These are phyloP conservation scores for Poecilia velifera DNA, from an alignment of 2,797 vertebrate species.

Conservation along the genomic window DNA sequence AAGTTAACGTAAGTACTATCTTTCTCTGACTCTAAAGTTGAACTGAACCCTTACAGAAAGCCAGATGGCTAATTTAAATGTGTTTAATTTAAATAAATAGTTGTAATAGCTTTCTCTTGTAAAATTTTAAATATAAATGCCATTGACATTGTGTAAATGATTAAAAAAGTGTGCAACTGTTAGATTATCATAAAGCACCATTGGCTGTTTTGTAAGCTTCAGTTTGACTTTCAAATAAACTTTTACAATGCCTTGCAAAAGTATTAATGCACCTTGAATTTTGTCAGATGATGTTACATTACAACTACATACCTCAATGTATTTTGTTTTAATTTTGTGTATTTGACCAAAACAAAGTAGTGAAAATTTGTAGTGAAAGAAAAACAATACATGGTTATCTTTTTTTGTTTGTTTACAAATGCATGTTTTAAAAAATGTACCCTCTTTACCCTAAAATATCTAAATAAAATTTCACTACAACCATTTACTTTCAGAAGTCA, in stretches of 20 bases:
- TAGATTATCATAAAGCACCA: constrained; percentile 6
- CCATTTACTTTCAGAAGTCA: neutral
- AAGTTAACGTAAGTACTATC: constrained; percentile 91
- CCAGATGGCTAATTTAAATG: constrained; percentile 21
- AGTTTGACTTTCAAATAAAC: constrained; percentile 55
- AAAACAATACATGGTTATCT: neutral
- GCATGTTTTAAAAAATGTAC: neutral
- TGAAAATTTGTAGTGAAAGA: neutral
- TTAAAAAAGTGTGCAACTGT: neutral
- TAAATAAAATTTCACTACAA: neutral
- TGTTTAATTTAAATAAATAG: neutral
- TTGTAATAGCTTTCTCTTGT: neutral
- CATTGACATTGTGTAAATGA: neutral
- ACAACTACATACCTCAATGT: neutral
- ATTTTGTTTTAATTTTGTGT: neutral
- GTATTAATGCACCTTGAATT: neutral
- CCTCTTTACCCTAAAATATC: neutral
- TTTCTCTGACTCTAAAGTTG: constrained; percentile 52
- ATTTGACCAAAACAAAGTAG: neutral
- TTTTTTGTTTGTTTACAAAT: neutral
- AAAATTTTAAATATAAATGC: neutral
- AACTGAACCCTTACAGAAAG: constrained; percentile 74
- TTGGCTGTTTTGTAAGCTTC: constrained; percentile 66
- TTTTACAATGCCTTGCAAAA: neutral
- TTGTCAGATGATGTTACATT: neutral